These are phyloP conservation scores for Caenorhabditis afra DNA, from an alignment of 2,888 invertebrate genomes.

Conservation along the genomic window DNA sequence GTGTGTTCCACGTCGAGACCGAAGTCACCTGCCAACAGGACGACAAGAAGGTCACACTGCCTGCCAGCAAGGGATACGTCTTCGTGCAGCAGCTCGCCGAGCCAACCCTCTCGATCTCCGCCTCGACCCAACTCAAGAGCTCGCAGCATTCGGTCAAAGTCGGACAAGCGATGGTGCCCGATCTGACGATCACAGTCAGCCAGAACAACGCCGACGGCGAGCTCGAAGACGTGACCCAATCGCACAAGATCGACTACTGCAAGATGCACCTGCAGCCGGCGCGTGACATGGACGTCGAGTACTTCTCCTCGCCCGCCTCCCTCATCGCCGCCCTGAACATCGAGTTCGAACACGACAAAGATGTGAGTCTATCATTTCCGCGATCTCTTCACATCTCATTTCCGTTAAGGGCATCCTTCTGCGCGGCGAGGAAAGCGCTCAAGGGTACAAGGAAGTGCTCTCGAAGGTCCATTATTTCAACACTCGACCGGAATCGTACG, in stretches of 20 bases:
- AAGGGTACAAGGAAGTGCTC: conserved; percentile 81
- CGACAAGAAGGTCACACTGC: conserved; percentile 82
- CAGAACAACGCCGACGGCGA: conserved; percentile 71
- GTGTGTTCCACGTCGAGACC: conserved; percentile 90
- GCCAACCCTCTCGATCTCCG: conserved; percentile 84
- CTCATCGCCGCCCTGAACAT: conserved; percentile 88
- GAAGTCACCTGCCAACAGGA: conserved; percentile 85
- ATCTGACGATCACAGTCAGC: conserved; percentile 85
- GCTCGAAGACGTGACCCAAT: conserved; percentile 70
- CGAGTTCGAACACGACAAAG: conserved; percentile 90
- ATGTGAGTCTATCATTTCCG: conserved; percentile 81
- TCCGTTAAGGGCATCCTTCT: conserved; percentile 75
- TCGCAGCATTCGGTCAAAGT: conserved; percentile 90
- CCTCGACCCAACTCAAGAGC: conserved; percentile 88
- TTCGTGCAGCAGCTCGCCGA: conserved; percentile 91
- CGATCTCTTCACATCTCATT: conserved; percentile 1
- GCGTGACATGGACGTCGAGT: conserved; percentile 95
- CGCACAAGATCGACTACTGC: conserved; percentile 73
- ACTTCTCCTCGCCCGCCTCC: conserved; percentile 87
- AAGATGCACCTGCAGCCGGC: conserved; percentile 92
- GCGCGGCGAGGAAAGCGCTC: conserved; percentile 81
- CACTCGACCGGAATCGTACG: conserved; percentile 91
- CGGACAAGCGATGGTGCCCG: conserved; percentile 92
- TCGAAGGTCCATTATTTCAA: conserved; percentile 87
- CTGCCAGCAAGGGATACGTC: conserved; percentile 89